Conservation (phyloP, 2,888 invertebrate species). For the Neelides folsomi region DNA sequence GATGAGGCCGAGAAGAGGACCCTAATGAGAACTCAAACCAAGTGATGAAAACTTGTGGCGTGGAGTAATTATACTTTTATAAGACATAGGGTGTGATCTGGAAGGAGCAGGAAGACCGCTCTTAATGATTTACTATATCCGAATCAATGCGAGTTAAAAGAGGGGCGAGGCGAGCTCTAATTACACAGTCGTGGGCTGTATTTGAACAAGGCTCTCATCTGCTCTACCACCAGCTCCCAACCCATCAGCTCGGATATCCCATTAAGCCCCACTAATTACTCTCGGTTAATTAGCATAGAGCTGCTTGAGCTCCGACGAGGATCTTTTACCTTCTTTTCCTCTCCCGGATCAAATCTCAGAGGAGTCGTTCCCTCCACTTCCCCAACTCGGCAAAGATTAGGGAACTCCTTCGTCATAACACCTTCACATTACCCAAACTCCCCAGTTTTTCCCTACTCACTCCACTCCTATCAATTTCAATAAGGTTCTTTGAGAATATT, state of each 20-base stretch:
- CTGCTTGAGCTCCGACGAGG: conserved; percentile 5
- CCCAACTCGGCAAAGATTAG: conserved; percentile 6
- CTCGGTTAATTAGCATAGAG: conserved; percentile 33
- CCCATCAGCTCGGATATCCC: conserved; percentile 34
- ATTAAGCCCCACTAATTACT: conserved; percentile 35
- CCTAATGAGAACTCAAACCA: too few species aligned
- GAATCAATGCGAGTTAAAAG: too few species aligned
- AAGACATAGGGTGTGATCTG: too few species aligned
- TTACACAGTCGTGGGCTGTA: conserved; percentile 13
- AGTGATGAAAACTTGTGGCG: too few species aligned
- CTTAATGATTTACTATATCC: too few species aligned
- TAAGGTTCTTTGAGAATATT: background rate
- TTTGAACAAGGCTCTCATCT: conserved; percentile 30
- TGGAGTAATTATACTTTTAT: too few species aligned
- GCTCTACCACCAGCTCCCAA: conserved; percentile 11
- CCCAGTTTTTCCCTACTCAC: background rate
- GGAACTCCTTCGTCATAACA: background rate
- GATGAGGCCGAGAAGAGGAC: too few species aligned
- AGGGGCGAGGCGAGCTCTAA: background rate
- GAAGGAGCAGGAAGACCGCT: too few species aligned
- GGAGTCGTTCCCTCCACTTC: conserved; percentile 12
- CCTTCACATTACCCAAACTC: background rate
- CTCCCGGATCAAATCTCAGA: conserved; percentile 14
- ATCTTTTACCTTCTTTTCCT: background rate
- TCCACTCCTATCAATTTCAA: background rate